These are phyloP conservation scores for Hyalella azteca DNA, from an alignment of 2,888 invertebrate species.

Conservation along the genomic window DNA sequence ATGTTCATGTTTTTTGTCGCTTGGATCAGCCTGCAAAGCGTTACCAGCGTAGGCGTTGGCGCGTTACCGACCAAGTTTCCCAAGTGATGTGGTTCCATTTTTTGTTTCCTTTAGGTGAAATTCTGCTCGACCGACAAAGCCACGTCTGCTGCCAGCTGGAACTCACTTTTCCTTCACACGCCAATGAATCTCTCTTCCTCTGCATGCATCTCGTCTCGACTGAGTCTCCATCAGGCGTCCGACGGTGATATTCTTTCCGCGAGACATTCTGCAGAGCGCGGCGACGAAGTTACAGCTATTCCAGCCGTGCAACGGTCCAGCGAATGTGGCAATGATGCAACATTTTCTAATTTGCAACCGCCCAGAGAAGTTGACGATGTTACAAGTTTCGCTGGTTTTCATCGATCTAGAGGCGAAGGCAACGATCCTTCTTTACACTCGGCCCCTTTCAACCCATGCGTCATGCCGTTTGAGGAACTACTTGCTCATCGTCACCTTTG, in stretches of 20 bases:
- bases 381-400: no score
- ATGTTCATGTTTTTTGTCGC: no score
- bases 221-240: neutral
- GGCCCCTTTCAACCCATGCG: neutral
- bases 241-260: neutral
- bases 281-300: neutral
- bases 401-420: neutral
- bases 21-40: no score
- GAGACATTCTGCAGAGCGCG: neutral
- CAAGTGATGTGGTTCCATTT: constrained; percentile 20
- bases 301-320: no score
- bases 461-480: constrained; percentile 7
- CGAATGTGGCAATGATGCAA: no score
- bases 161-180: neutral
- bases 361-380: no score
- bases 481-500: neutral
- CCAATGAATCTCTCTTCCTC: no score
- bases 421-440: neutral
- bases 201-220: no score
- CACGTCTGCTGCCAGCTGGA: neutral
- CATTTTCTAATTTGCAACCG: no score
- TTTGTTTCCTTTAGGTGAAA: neutral
- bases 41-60: no score
- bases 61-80: no score
- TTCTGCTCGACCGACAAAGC: neutral